Base-by-base conservation (phyloP, 53 echinoderm and acorn worm genomes). In the Luidia sarsii region DNA sequence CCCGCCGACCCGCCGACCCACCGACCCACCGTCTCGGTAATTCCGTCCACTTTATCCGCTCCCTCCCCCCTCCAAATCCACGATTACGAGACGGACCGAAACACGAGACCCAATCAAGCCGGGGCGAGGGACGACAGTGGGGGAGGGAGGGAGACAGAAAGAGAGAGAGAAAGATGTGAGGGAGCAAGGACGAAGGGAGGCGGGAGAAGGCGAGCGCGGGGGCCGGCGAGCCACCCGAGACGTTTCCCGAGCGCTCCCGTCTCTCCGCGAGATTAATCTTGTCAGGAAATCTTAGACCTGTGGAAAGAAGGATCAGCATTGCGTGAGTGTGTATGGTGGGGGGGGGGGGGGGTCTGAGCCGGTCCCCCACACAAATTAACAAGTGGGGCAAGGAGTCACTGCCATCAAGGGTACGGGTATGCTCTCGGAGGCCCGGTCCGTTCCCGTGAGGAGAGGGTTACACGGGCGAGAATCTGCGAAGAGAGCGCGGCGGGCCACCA, bases 101-200 rank as follows among this genome's bases (percentile, higher is more conserved):
- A 82, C 50, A 70, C 55, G 83, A 83, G 61, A 83, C 83, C 50
- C 70, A 80, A 80, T 80, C 81, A 80, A 65, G 50, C n/a, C 34
- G n/a, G n/a, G n/a, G n/a, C n/a, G n/a, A n/a, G n/a, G n/a, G n/a
- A n/a, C n/a, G n/a, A n/a, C n/a, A n/a, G n/a, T n/a, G n/a, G n/a
- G n/a, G n/a, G n/a, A n/a, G n/a, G n/a, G n/a, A n/a, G n/a, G n/a
- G n/a, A n/a, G n/a, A n/a, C n/a, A n/a, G n/a, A n/a, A n/a, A n/a
- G n/a, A n/a, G n/a, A n/a, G n/a, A n/a, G n/a, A n/a, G n/a, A n/a
- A n/a, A n/a, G n/a, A n/a, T n/a, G n/a, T n/a, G n/a, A n/a, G n/a
- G n/a, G n/a, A n/a, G n/a, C n/a, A n/a, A n/a, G n/a, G n/a, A n/a
- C n/a, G n/a, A n/a, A n/a, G n/a, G n/a, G n/a, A n/a, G n/a, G n/a